Evolutionary conservation across 2,888 invertebrate species (phyloP), one percentile per base, ranked within the genome.

Genomic region (Agrotis exclamationis): DNA sequence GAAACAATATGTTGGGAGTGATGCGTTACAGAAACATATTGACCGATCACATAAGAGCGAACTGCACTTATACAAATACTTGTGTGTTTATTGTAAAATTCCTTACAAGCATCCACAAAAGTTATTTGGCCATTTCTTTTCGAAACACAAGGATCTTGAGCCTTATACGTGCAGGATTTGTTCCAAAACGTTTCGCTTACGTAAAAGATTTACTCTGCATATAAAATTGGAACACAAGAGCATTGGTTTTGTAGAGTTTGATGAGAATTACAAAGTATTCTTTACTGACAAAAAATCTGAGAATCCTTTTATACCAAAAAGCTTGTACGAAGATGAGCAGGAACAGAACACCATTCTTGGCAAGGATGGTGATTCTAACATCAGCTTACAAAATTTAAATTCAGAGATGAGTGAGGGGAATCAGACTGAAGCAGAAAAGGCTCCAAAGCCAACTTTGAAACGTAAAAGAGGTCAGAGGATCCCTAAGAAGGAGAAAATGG

Each of bases 91-190:
- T 18, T 96, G 96, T 18, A 79, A 90, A 0, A 76, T 73, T 0
- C 79, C 89, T 0, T 96, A 90, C 33, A 92, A 92, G 56, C 96
- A 96, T 80, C 96, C 96, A 0, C 91, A 93, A 64, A 87, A 88
- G 6, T 66, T 96, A 1, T 95, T 96, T 22, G 91, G 83, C 0
- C 96, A 96, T 81, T 95, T 91, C 65, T 93, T 84, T 28, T 84
- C 89, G 0, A 88, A 80, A 1, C 96, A 96, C 48, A 93, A 88
- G 51, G 89, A 92, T 0, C 72, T 96, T 0, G 78, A 91, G 5
- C 96, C 96, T 0, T 96, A 92, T 59, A 92, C 86, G 0, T 96
- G 96, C 70, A 92, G 87, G 59, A 93, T 95, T n/a, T 96, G 96
- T 28, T 60, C 93, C 58, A 88, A 83, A 69, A 90, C 72, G 3